Evolutionary conservation across 2,113 vertebrate species (phyloP), one percentile per base, ranked within the genome.

Genomic region (Cryptoleucopteryx plumbea): DNA sequence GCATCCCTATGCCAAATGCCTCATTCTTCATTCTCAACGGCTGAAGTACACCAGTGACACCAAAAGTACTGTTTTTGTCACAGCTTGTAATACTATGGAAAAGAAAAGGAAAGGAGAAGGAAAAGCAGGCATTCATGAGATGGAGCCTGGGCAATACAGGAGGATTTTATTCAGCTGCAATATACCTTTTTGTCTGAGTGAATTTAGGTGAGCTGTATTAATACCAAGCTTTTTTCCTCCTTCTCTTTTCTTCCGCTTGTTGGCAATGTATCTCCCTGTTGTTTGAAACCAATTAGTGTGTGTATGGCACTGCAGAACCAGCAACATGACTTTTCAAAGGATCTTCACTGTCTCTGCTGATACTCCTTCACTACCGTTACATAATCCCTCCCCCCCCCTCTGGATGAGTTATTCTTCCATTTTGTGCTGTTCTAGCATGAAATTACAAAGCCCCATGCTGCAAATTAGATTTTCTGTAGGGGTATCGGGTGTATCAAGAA

Each of bases 351-450:
- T 89, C 89, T 96, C 74, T 94, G 48, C 74, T 86, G 61, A 94
- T 90, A 95, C 74, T 92, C 70, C 31, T 97, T 94, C 65, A 48
- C 82, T 91, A 42, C 62, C 71, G 36, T 96, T 96, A 92, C 36
- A 86, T 95, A 97, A 96, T 84, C 36, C 38, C 42, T 10, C 42
- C 38, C 38, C 40, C 97, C 95, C 88, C 80, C 96, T n/a, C n/a
- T n/a, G 91, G 94, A 77, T 96, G 96, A 97, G 67, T 94, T 96
- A 88, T 88, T 97, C 96, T 93, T 94, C 92, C 89, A 97, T 97
- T 98, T 97, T 97, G 47, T 97, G 95, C 97, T 96, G 85, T 95
- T 97, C 94, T 97, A 97, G 97, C 97, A 97, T 97, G 97, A 98
- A 97, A 98, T 97, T 97, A 95, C 92, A 96, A 96, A 97, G 61